These are phyloP conservation scores for Hemichromis elongatus DNA, from an alignment of 2,113 vertebrate species.

Conservation along the genomic window DNA sequence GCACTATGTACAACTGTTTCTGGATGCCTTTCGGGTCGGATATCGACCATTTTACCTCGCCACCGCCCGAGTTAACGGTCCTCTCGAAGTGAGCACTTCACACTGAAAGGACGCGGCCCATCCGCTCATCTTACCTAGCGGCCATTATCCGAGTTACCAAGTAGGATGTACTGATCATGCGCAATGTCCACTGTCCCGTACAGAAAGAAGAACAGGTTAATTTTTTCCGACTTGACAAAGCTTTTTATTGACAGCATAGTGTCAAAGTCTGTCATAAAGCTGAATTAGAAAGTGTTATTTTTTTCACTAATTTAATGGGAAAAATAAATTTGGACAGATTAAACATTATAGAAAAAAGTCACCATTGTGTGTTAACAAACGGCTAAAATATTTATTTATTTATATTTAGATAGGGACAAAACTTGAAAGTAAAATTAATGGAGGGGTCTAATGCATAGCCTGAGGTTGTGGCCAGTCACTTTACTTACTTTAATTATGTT, in stretches of 20 bases:
- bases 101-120: constrained; percentile 55
- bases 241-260: background rate
- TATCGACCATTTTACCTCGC: constrained; percentile 73
- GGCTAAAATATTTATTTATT: background rate
- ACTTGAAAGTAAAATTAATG: background rate
- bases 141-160: constrained; percentile 58
- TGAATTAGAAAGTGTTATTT: background rate
- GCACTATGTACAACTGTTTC: constrained; percentile 41
- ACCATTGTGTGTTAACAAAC: background rate
- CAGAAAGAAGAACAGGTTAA: background rate
- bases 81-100: constrained; percentile 34
- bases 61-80: constrained; percentile 54
- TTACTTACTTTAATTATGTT: background rate
- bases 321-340: background rate
- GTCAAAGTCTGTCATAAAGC: background rate
- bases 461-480: background rate
- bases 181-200: background rate
- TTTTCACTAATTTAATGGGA: background rate
- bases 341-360: background rate
- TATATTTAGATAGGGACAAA: background rate
- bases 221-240: background rate
- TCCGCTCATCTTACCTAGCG: constrained; percentile 59
- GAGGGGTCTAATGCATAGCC: background rate
- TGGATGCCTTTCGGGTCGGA: constrained; percentile 47
- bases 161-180: constrained; percentile 51